A percentile compares a stretch with the other conserved stretches of the same genome.
Evolutionary conservation across 1,140 invertebrate genomes (phyloP).

Genomic region (Papilio glaucus): DNA sequence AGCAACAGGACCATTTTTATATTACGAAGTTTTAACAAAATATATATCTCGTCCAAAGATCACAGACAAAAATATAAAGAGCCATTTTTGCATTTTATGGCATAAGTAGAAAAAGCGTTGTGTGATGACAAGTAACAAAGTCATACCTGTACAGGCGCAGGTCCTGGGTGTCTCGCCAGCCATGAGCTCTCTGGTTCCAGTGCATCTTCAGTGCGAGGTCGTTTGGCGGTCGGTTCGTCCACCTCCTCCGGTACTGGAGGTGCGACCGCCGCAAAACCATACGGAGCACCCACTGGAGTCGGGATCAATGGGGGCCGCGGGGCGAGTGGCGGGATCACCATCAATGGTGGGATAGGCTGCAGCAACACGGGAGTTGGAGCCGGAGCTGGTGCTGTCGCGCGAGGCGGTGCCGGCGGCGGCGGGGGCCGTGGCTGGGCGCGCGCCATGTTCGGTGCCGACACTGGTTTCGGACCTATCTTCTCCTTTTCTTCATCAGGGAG

Average conservation of each 20-base stretch:
- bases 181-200: constrained; percentile 95
- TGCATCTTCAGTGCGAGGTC: constrained; percentile 95
- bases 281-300: constrained; percentile 65
- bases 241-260: constrained; percentile 88
- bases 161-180: constrained; percentile 84
- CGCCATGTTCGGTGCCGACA: constrained; percentile 58
- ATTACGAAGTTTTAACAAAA: no score
- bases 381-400: constrained; percentile 47
- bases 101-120: no score
- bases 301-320: constrained; percentile 79
- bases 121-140: no score
- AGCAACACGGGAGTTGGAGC: constrained; percentile 52
- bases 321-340: constrained; percentile 72
- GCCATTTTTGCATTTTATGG: no score
- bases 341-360: constrained; percentile 61
- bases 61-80: no score
- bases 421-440: constrained; percentile 79
- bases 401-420: constrained; percentile 72
- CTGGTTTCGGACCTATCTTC: constrained; percentile 93
- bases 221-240: constrained; percentile 95
- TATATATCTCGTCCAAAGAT: no score
- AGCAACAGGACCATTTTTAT: no score
- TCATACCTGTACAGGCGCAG: constrained; percentile 60
- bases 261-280: constrained; percentile 89
- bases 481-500: constrained; percentile 97